Evolutionary conservation across 2,113 vertebrate species (phyloP).

Genomic region (Sitta europaea): DNA sequence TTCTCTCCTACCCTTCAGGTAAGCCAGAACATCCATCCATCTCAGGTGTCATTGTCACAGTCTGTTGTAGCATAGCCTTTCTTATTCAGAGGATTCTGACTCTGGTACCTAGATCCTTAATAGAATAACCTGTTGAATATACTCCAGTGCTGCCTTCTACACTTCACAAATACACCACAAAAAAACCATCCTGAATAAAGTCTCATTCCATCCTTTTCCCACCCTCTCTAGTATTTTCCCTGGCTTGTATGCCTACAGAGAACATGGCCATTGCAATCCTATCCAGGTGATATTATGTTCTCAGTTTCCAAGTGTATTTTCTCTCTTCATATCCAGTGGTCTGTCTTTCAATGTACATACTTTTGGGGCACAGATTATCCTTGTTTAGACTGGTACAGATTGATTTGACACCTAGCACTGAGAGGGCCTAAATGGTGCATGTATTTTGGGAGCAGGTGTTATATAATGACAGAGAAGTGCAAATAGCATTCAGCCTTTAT

Average conservation of each 20-base stretch:
- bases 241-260: not conserved
- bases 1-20: not conserved
- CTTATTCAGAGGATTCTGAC: not conserved
- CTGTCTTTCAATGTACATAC: not conserved
- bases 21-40: not conserved
- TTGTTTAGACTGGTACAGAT: not conserved
- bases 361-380: not conserved
- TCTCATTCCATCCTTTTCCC: not conserved
- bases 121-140: not conserved
- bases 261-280: not conserved
- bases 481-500: constrained; percentile 2
- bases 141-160: not conserved
- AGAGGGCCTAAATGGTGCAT: not conserved
- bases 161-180: not conserved
- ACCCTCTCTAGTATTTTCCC: not conserved
- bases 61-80: not conserved
- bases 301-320: not conserved
- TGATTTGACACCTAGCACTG: not conserved
- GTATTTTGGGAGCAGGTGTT: not conserved
- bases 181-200: not conserved
- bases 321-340: not conserved
- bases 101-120: not conserved
- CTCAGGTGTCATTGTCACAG: not conserved
- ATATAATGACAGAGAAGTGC: not conserved
- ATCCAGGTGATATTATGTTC: not conserved